Conservation (phyloP, 2,888 invertebrate genomes). For the Caenorhabditis sp. region DNA sequence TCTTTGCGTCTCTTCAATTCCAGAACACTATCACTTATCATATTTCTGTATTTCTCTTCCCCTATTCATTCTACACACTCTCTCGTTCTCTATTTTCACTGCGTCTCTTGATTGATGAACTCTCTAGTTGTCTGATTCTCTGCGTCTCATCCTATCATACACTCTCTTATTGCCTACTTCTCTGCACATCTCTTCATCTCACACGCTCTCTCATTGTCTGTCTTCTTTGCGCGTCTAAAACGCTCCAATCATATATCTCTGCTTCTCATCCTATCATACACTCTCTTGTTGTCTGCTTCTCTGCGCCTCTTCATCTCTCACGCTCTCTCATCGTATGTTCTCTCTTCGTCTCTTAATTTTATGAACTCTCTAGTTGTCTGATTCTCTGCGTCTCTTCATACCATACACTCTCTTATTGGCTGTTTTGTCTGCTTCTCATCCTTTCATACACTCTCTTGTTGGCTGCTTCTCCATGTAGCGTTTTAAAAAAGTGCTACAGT, state of each 20-base stretch:
- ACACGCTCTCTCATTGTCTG: not conserved
- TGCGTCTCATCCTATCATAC: too few relatives aligned
- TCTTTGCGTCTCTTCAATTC: not conserved
- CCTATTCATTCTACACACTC: too few relatives aligned
- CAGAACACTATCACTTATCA: not conserved
- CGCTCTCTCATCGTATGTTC: not conserved
- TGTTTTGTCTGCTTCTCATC: not conserved
- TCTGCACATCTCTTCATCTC: too few relatives aligned
- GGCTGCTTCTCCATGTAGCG: too few relatives aligned
- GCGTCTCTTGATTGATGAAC: not conserved
- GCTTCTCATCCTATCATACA: too few relatives aligned
- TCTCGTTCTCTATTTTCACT: constrained; percentile 4
- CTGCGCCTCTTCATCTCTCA: too few relatives aligned
- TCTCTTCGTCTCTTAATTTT: not conserved
- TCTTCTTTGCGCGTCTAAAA: not conserved
- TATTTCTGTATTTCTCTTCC: not conserved
- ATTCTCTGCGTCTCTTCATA: too few relatives aligned
- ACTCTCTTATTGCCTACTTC: too few relatives aligned
- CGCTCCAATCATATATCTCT: too few relatives aligned
- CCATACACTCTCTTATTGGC: too few relatives aligned
- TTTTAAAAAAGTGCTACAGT: not conserved
- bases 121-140: not conserved
- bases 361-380: too few relatives aligned
- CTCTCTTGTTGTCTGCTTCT: too few relatives aligned
- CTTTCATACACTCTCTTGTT: constrained; percentile 5